phyloP scores from a whole-genome alignment of 2,888 invertebrate species.

The Alitta virens region DNA sequence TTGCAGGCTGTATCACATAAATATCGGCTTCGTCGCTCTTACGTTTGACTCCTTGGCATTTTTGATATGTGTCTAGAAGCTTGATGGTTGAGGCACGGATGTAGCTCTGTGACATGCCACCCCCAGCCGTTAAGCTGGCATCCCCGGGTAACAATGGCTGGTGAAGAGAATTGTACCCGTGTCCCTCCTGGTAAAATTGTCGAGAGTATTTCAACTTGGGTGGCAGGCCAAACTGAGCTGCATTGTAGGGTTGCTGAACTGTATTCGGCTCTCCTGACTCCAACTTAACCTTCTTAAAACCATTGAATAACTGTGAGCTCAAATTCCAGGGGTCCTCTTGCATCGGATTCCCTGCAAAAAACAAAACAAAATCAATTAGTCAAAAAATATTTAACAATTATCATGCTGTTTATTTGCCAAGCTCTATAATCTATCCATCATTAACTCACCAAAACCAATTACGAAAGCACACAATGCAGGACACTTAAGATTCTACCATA shows the following conservation, averaged over 20 bases:
- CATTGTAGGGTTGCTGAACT: neutral
- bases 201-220: constrained; percentile 1
- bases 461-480: too few species aligned
- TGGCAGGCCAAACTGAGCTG: neutral
- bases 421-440: too few species aligned
- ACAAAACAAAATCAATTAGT: neutral
- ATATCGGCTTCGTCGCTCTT: constrained; percentile 51
- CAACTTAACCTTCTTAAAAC: constrained; percentile 44
- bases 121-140: neutral
- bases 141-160: neutral
- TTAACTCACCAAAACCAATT: too few species aligned
- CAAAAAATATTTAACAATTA: neutral
- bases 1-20: constrained; percentile 50
- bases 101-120: constrained; percentile 60
- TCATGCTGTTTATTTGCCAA: too few species aligned
- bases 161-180: too few species aligned
- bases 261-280: constrained; percentile 24
- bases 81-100: constrained; percentile 70
- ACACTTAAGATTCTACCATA: too few species aligned
- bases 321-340: constrained; percentile 43
- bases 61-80: constrained; percentile 68
- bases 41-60: constrained; percentile 52
- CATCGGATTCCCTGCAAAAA: constrained; percentile 35
- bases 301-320: constrained; percentile 30
- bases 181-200: too few species aligned